Conservation (phyloP, 2,113 vertebrate species). For the Hylia prasina region DNA sequence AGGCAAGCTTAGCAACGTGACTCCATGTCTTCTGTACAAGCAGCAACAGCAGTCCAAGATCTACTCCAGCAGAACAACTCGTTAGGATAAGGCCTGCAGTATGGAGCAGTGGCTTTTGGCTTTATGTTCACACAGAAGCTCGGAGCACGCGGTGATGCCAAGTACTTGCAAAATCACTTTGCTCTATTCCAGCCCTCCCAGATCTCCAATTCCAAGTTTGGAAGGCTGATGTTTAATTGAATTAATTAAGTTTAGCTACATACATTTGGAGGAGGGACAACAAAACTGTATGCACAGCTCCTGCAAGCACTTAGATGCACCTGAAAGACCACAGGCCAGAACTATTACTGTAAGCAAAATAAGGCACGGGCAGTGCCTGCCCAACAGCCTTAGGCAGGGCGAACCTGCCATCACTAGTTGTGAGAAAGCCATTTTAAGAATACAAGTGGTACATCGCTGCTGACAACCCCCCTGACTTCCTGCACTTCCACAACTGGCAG, state of each 20-base stretch:
- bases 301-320: neutral
- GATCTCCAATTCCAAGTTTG: neutral
- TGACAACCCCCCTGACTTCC: neutral
- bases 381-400: neutral
- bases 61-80: neutral
- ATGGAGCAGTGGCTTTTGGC: neutral
- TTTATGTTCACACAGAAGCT: neutral
- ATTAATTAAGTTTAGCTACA: neutral
- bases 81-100: neutral
- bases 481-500: neutral
- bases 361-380: neutral
- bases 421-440: neutral
- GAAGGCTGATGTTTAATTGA: neutral
- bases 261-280: neutral
- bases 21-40: neutral
- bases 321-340: neutral
- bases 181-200: neutral
- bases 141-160: accelerated
- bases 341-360: neutral
- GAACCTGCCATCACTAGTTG: neutral
- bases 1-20: neutral
- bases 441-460: neutral
- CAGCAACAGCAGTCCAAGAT: neutral
- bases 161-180: neutral
- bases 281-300: neutral